Base-by-base conservation (phyloP, 1,140 invertebrate genomes). In the Myzus persicae region DNA sequence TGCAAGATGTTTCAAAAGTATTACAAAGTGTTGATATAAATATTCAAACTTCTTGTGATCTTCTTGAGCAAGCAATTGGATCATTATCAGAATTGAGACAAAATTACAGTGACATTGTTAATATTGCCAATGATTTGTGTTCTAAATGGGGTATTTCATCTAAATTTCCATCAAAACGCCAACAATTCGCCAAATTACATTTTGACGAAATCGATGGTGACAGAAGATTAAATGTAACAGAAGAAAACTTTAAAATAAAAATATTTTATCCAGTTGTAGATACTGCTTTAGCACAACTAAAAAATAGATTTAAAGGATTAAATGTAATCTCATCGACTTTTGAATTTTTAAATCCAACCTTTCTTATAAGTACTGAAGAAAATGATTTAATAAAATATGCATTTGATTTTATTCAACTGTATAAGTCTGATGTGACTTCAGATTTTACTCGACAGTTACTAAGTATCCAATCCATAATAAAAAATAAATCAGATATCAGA, bases 371-470 rank as follows among this genome's bases (percentile, higher is more conserved):
- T 82, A 82, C n/a, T 82, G 76, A 82, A 38, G 36, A 82, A 38
- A 82, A 82, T 82, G 14, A 82, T 82, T 82, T 82, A 38, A 82
- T 82, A 76, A 59, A 59, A 59, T 76, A 9, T 76, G n/a, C 67
- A 9, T 76, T 31, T 76, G 67, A 76, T 76, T 76, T 76, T n/a
- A 76, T 76, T 82, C 76, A 82, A 82, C 76, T 5, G 5, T 82
- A 82, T 36, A 82, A 82, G 76, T 82, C 76, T 38, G 76, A 82
- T 82, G 76, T 82, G 36, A 82, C 76, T 82, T 76, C n/a, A 82
- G 76, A 82, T 82, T 82, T 82, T 82, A 82, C 18, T 82, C 36
- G 36, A 40, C 76, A 82, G 76, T 38, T 82, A 82, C 36, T 82
- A 82, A 82, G 36, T 82, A 82, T 82, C 76, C 36, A 38, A 82